A percentile compares a stretch with the other conserved stretches of the same genome.
These are phyloP conservation scores for Trachymyrmex septentrionalis DNA, from an alignment of 1,140 invertebrate genomes.

Conservation along the genomic window DNA sequence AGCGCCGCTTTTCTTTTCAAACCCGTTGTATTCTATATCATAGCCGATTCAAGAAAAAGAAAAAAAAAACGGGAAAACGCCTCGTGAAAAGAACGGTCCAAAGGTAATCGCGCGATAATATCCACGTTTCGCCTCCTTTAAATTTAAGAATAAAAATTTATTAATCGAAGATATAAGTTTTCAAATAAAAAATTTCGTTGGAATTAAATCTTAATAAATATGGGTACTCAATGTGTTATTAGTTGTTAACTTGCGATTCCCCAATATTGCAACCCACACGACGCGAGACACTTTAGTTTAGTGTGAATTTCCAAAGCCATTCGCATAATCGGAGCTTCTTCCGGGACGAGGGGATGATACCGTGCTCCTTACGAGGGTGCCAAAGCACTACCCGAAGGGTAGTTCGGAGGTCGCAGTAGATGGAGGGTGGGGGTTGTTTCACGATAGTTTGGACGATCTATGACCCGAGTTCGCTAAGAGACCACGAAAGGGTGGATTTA, in stretches of 20 bases:
- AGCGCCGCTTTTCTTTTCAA: conserved; percentile 81
- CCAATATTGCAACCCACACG: neutral
- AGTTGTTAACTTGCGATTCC: conserved; percentile 11
- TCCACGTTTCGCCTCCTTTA: neutral
- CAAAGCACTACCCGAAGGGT: conserved; percentile 74
- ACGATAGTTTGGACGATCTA: conserved; percentile 85
- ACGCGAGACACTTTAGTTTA: conserved; percentile 42
- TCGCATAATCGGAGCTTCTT: conserved; percentile 75
- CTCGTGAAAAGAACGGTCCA: conserved; percentile 18
- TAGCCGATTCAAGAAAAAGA: conserved; percentile 52
- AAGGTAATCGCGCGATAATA: conserved; percentile 29
- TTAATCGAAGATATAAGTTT: neutral
- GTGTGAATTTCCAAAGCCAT: conserved; percentile 72
- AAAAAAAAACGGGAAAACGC: conserved; percentile 29
- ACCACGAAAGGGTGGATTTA: conserved; percentile 86
- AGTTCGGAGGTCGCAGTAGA: conserved; percentile 65
- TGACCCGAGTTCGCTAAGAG: conserved; percentile 85
- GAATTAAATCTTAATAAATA: neutral
- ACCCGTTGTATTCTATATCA: conserved; percentile 57
- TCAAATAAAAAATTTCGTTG: neutral
- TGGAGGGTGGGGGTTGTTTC: conserved; percentile 80
- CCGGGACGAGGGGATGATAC: conserved; percentile 51
- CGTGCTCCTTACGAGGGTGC: conserved; percentile 71
- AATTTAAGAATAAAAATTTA: conserved; percentile 16
- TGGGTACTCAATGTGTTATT: neutral